A percentile compares a stretch with the other conserved stretches of the same genome.
Evolutionary conservation across 2,888 invertebrate species (phyloP).

Genomic region (Orthosia gothica): DNA sequence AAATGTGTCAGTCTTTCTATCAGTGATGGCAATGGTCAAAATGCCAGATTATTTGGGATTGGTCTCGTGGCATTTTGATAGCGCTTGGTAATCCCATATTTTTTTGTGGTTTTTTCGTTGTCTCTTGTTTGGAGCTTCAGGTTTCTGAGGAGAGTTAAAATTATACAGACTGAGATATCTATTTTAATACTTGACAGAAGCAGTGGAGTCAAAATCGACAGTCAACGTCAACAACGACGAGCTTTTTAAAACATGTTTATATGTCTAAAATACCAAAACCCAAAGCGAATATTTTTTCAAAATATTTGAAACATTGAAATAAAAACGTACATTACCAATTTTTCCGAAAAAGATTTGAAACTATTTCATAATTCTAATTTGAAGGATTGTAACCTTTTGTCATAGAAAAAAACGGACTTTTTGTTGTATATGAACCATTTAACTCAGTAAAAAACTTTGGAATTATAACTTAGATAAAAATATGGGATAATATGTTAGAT

Average conservation of each 20-base stretch:
- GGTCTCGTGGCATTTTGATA: no score
- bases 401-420: conserved; percentile 6
- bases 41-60: no score
- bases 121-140: no score
- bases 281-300: background rate
- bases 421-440: conserved; percentile 21
- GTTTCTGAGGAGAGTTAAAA: background rate
- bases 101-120: no score
- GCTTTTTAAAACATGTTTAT: no score
- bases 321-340: background rate
- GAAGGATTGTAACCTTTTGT: background rate
- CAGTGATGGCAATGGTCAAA: no score
- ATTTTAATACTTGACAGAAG: background rate
- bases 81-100: no score
- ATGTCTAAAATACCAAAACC: background rate
- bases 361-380: conserved; percentile 15
- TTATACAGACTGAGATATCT: no score
- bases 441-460: conserved; percentile 38
- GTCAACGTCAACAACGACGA: no score
- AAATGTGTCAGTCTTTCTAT: no score
- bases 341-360: background rate
- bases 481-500: conserved; percentile 31
- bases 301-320: conserved; percentile 7
- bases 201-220: no score
- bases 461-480: conserved; percentile 55